Percentiles rank a stretch among this genome's conserved stretches.
Conservation (phyloP, 2,888 invertebrate genomes). For the Drosophila meridionalis region DNA sequence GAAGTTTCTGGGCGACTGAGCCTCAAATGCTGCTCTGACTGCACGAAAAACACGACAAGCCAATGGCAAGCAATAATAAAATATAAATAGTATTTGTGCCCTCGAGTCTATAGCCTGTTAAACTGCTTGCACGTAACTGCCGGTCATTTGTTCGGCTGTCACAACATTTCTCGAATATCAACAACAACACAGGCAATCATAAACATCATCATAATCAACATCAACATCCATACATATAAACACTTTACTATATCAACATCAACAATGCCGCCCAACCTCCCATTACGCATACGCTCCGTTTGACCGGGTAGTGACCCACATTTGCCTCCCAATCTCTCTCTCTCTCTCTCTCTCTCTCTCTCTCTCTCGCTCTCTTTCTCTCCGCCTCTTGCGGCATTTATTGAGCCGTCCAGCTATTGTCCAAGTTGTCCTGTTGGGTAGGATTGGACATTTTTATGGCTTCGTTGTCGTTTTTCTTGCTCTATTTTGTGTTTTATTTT, state of each 20-base stretch:
- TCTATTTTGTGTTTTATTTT: slow-evolving; percentile 7
- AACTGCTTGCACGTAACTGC: slow-evolving; percentile 34
- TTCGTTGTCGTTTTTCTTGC: slow-evolving; percentile 67
- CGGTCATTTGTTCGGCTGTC: slow-evolving; percentile 50
- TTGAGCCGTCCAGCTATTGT: slow-evolving; percentile 44
- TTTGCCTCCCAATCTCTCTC: background rate
- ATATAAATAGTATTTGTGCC: slow-evolving; percentile 5
- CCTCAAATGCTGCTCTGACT: background rate
- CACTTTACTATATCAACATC: slow-evolving; percentile 50
- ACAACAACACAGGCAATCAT: slow-evolving; percentile 46
- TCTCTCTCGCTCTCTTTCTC: background rate
- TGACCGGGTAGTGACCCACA: slow-evolving; percentile 48
- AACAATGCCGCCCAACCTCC: slow-evolving; percentile 31
- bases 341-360: background rate
- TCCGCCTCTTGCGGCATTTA: slow-evolving; percentile 28
- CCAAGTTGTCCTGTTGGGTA: slow-evolving; percentile 24
- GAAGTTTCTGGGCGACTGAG: background rate
- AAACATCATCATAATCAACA: slow-evolving; percentile 51
- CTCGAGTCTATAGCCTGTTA: slow-evolving; percentile 33
- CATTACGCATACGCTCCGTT: slow-evolving; percentile 53
- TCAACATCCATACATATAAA: slow-evolving; percentile 1
- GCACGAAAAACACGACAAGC: background rate
- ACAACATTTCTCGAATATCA: slow-evolving; percentile 51
- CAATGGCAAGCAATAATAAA: slow-evolving; percentile 6
- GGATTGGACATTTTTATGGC: slow-evolving; percentile 70